A percentile compares a stretch with the other conserved stretches of the same genome.
Conservation (phyloP, 37 sponge, comb jelly and placozoan genomes). For the Spongilla lacustris region DNA sequence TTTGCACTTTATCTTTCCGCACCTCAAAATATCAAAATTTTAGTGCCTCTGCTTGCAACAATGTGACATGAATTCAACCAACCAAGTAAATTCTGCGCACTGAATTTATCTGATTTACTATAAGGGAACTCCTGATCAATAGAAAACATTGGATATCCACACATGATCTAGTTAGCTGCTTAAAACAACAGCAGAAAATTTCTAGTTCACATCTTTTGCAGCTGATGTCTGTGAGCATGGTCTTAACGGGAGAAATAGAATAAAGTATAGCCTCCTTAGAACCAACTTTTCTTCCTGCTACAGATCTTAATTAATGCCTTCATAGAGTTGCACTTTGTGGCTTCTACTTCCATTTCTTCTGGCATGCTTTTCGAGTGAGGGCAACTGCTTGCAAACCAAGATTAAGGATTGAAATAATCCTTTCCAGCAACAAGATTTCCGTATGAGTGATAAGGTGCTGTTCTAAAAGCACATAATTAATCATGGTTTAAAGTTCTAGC, state of each 20-base stretch:
- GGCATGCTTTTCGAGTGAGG: neutral
- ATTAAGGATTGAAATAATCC: constrained; percentile 38
- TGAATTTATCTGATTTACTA: neutral
- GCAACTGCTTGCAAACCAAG: constrained; percentile 13
- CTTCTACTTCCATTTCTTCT: constrained; percentile 17
- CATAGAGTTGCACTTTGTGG: constrained; percentile 27
- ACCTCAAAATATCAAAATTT: constrained; percentile 22
- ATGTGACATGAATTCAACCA: constrained; percentile 26
- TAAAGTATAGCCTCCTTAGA: neutral
- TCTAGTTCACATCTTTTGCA: neutral
- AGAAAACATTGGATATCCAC: neutral
- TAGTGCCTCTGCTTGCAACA: constrained; percentile 24
- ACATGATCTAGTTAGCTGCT: neutral
- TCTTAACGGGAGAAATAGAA: constrained; percentile 9
- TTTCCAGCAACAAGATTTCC: constrained; percentile 55
- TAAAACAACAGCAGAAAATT: constrained; percentile 1
- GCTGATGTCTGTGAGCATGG: neutral
- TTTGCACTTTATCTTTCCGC: constrained; percentile 16
- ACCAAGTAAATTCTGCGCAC: neutral
- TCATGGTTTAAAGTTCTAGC: constrained; percentile 24
- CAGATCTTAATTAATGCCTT: too few relatives aligned
- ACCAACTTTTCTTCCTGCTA: neutral
- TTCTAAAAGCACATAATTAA: neutral
- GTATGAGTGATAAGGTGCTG: constrained; percentile 49
- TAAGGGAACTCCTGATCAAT: constrained; percentile 11